A percentile compares a stretch with the other conserved stretches of the same genome.
Conservation (phyloP, 2,888 invertebrate genomes). For the Buathra laborator region DNA sequence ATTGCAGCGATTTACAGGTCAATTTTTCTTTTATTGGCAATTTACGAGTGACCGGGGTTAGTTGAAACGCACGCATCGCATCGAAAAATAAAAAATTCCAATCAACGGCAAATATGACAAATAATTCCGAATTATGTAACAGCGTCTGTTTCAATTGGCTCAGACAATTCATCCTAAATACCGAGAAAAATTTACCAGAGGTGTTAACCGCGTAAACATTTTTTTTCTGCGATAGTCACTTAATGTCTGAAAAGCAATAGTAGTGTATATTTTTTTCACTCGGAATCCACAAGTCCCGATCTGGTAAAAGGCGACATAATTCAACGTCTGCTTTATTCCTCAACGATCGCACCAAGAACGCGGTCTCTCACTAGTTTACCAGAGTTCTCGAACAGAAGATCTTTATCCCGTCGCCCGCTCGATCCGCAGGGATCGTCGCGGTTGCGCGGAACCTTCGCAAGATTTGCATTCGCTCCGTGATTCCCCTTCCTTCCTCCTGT, state of each 20-base stretch:
- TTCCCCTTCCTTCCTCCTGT: not conserved
- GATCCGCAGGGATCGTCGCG: slow-evolving; percentile 13
- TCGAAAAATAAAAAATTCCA: not conserved
- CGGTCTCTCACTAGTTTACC: slow-evolving; percentile 3
- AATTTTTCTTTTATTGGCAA: not conserved
- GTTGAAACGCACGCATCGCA: not conserved
- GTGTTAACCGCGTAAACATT: no score
- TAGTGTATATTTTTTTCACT: slow-evolving; percentile 41
- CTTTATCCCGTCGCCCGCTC: slow-evolving; percentile 17
- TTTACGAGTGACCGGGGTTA: not conserved
- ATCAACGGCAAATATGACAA: not conserved
- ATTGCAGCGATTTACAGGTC: not conserved
- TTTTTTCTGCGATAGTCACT: not conserved
- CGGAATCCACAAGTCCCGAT: slow-evolving; percentile 45
- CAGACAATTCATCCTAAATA: not conserved
- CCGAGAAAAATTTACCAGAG: no score
- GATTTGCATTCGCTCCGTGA: slow-evolving; percentile 22
- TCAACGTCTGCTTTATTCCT: slow-evolving; percentile 67
- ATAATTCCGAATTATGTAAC: no score
- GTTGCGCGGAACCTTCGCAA: not conserved
- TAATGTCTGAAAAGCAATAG: not conserved
- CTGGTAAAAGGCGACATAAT: slow-evolving; percentile 73
- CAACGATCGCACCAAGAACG: slow-evolving; percentile 53
- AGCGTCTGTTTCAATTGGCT: not conserved
- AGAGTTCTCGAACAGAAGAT: not conserved